Percentiles rank a stretch among this genome's conserved stretches.
Conservation (phyloP, 2,113 vertebrate species). For the Oceanodroma tethys region DNA sequence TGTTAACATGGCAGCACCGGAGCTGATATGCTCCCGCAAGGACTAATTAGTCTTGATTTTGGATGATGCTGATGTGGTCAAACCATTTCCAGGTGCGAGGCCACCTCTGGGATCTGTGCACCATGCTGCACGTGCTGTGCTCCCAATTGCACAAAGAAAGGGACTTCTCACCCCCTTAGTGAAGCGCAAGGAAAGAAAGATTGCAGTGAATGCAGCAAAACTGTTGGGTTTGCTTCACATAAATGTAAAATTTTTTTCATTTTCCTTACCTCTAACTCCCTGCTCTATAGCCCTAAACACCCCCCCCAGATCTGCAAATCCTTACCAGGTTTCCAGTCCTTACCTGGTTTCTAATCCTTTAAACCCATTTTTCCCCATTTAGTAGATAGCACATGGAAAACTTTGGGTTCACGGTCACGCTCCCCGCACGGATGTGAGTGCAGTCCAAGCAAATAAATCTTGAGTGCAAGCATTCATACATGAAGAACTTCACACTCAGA, state of each 20-base stretch:
- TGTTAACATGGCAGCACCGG: neutral
- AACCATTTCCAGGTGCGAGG: neutral
- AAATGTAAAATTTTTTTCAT: neutral
- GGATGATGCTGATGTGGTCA: neutral
- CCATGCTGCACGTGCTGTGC: rapidly evolving
- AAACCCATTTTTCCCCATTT: neutral
- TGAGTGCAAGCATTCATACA: slow-evolving; percentile 54
- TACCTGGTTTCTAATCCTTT: neutral
- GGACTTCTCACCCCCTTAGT: neutral
- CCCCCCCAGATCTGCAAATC: neutral
- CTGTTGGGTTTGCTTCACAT: neutral
- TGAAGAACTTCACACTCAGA: slow-evolving; percentile 55
- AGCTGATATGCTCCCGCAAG: neutral
- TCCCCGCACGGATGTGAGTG: neutral
- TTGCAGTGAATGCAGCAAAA: neutral
- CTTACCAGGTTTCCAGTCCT: neutral
- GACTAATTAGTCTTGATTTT: neutral
- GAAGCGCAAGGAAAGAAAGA: neutral
- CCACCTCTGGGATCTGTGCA: neutral
- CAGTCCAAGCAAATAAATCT: slow-evolving; percentile 50
- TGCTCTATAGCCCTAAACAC: neutral
- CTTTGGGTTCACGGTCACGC: neutral
- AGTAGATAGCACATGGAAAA: slow-evolving; percentile 22
- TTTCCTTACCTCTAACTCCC: neutral
- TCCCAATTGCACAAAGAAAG: neutral